Evolutionary conservation across 2,888 invertebrate species (phyloP).

Genomic region (Hoplodrina ambigua): DNA sequence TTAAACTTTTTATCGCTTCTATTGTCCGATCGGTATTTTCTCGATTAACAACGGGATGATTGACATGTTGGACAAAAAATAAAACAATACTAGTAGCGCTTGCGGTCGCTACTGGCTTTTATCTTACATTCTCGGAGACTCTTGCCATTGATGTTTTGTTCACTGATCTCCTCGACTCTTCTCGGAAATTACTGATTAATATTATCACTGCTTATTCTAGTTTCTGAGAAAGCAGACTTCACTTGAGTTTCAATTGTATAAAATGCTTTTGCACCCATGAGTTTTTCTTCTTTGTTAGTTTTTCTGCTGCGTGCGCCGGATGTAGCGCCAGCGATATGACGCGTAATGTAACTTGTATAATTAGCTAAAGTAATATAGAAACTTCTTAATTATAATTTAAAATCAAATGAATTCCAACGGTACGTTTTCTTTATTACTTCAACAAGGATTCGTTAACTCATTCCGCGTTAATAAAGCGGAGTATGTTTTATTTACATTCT

Average conservation of each 20-base stretch:
- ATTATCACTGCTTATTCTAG: conserved; percentile 51
- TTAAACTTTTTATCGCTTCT: conserved; percentile 76
- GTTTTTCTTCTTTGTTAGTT: conserved; percentile 42
- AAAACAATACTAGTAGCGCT: conserved; percentile 76
- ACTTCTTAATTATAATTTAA: conserved; percentile 42
- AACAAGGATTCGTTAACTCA: conserved; percentile 65
- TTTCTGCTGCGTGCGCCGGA: conserved; percentile 32
- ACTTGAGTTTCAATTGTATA: conserved; percentile 48
- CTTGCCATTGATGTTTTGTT: conserved; percentile 64
- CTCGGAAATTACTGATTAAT: conserved; percentile 58
- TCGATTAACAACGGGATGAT: conserved; percentile 78
- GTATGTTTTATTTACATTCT: conserved; percentile 71
- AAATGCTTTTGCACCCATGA: conserved; percentile 39
- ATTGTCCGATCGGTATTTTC: conserved; percentile 80
- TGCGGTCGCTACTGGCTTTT: conserved; percentile 73
- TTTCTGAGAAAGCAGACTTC: conserved; percentile 58
- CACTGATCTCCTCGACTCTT: conserved; percentile 48
- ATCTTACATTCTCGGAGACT: conserved; percentile 61
- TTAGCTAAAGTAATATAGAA: conserved; percentile 40
- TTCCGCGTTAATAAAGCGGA: conserved; percentile 67
- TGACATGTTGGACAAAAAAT: conserved; percentile 79
- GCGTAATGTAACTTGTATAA: conserved; percentile 48
- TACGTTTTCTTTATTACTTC: conserved; percentile 60
- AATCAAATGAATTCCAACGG: conserved; percentile 50
- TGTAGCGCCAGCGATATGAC: conserved; percentile 14